Base-by-base conservation (phyloP, 2,113 vertebrate species). In the Mugil cephalus region DNA sequence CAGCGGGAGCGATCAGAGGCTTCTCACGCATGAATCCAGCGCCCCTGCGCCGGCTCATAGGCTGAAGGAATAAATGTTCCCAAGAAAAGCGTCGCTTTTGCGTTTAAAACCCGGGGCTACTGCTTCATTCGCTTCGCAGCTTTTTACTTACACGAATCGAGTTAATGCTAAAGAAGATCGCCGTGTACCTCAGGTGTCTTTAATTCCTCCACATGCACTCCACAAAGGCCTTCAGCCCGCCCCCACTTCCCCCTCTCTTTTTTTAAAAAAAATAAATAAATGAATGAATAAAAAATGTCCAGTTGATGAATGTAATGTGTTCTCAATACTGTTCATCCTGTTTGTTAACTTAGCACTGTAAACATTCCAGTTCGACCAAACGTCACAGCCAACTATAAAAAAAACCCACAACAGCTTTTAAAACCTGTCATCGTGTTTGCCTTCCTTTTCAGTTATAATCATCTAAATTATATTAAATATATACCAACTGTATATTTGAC, bases 291-390 rank as follows among this genome's bases (percentile, higher is more conserved):
- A 7, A 46, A 82, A 75, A 80, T 68, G 78, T 87, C 85, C 74
- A 81, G 79, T 68, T 75, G 84, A 72, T 87, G 76, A 89, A 83
- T 90, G 76, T 82, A 82, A 87, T 70, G 45, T 91, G 74, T 91
- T 83, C 85, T 86, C 73, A 78, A 92, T 93, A 93, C 91, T 93
- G 91, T 91, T 90, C 80, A 88, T 85, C 74, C 74, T 85, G 82
- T 89, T 80, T 77, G 68, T 88, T 78, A 71, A 84, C 72, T 85
- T 79, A 75, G 83, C 89, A 92, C 91, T 92, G 91, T 93, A 93
- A 92, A 88, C 87, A 87, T 88, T 88, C 77, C 84, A 88, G 69
- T 77, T 73, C 61, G 65, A 66, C 30, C 19, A 46, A 24, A 38
- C 62, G 10, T 53, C 79, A 61, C 53, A 73, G 74, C 72, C 69